Evolutionary conservation across 2,888 invertebrate species (phyloP).

Genomic region (Operophtera brumata): DNA sequence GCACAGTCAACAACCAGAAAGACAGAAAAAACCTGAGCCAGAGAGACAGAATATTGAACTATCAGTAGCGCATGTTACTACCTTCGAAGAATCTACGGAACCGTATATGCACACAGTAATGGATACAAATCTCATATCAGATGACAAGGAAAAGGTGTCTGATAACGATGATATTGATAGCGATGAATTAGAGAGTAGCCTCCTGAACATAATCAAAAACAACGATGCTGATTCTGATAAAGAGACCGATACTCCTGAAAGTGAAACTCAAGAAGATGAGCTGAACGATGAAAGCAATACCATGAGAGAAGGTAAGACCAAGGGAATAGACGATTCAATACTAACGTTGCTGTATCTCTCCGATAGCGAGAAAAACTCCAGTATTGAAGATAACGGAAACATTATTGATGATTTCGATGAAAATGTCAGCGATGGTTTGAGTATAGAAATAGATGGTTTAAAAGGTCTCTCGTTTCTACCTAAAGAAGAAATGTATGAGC

Average conservation of each 20-base stretch:
- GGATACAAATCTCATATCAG: conserved; percentile 1
- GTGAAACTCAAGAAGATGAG: not conserved
- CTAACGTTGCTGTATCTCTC: conserved; percentile 45
- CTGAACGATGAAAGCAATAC: not conserved
- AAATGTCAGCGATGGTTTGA: conserved; percentile 20
- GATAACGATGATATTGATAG: not conserved
- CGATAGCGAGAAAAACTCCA: conserved; percentile 35
- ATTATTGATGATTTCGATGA: conserved; percentile 24
- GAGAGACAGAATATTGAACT: not conserved
- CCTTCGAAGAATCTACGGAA: not conserved
- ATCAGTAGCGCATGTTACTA: not conserved
- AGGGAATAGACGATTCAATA: conserved; percentile 32
- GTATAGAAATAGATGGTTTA: conserved; percentile 29
- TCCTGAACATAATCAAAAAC: conserved; percentile 44
- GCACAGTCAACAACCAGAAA: not conserved
- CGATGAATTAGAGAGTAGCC: conserved; percentile 29
- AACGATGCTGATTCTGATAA: conserved; percentile 33
- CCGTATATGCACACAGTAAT: conserved; percentile 15
- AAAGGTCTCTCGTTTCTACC: conserved; percentile 31
- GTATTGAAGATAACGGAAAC: conserved; percentile 22
- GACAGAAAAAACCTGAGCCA: not conserved
- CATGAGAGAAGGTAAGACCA: not conserved
- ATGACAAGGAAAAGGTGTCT: not conserved
- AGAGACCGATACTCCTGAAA: not conserved
- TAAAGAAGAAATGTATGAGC: conserved; percentile 30